Evolutionary conservation across 2,888 invertebrate genomes (phyloP), one percentile per base, ranked within the genome.

Genomic region (Drosophila picticornis): DNA sequence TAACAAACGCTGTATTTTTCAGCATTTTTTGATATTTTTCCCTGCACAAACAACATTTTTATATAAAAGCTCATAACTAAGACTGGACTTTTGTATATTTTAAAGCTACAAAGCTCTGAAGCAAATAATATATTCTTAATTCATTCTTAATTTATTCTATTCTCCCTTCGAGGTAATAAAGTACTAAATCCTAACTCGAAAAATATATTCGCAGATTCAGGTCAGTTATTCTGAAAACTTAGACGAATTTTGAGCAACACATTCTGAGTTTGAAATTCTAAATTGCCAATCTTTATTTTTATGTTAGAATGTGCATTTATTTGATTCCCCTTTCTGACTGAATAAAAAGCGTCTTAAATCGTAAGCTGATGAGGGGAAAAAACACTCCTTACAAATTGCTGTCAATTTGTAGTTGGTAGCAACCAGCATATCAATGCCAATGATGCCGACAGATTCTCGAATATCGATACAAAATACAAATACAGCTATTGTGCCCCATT

Each of bases 401-500:
- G 36, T 51, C 55, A 69, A 71, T 61, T 62, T 70, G 40, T 31
- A 34, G 22, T 55, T 53, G 52, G 59, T 55, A 22, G n/a, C 38
- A 62, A 52, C 43, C 36, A 62, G 62, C 27, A 43, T n/a, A 52
- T 65, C 27, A 40, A 61, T 36, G 63, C 40, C 36, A 36, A 36
- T 62, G 46, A 19, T 13, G 53, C 31, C 31, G 19, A 62, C 4
- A 55, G 46, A 51, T 13, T 36, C 19, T 53, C 22, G 29, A 27
- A 34, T 31, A 69, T n/a, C 32, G 34, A 57, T 57, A 50, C 51
- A 68, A 63, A 64, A 13, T 19, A 70, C 51, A 53, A 63, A 72
- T 68, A 68, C 56, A 79, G 68, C 63, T 59, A 79, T 80, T 75
- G 65, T 63, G 75, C 36, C 40, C 61, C 61, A 77, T 77, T 66